These are phyloP conservation scores for Chrysopilus asiliformis DNA, from an alignment of 2,888 invertebrate species.

Conservation along the genomic window DNA sequence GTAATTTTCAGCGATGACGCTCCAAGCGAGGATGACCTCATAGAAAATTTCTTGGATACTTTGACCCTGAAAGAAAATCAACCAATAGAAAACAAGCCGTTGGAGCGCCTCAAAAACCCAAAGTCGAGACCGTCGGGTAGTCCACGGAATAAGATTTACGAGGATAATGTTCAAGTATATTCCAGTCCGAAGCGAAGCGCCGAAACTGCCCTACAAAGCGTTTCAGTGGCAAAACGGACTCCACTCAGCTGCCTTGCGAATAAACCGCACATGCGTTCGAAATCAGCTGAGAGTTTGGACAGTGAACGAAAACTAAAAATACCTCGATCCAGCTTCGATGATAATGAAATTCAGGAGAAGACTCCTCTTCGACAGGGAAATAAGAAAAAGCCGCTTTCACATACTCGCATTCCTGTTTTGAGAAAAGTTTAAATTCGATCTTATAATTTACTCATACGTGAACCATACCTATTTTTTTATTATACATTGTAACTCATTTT, in stretches of 20 bases:
- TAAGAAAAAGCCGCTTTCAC: too few species aligned
- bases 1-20: slow-evolving; percentile 7
- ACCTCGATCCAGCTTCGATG: slow-evolving; percentile 8
- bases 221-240: slow-evolving; percentile 8
- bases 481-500: too few species aligned
- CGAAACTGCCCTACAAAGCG: background rate
- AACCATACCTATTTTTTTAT: too few species aligned
- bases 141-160: slow-evolving; percentile 6
- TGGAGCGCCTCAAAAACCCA: slow-evolving; percentile 9
- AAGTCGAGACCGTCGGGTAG: background rate
- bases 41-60: slow-evolving; percentile 6
- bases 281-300: slow-evolving; percentile 9
- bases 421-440: too few species aligned
- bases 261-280: slow-evolving; percentile 10
- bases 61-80: background rate
- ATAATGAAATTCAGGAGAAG: slow-evolving; percentile 6
- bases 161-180: slow-evolving; percentile 7
- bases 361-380: too few species aligned
- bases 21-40: background rate
- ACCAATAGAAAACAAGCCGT: slow-evolving; percentile 7
- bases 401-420: too few species aligned
- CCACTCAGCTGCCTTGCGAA: slow-evolving; percentile 13
- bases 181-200: slow-evolving; percentile 6
- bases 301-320: slow-evolving; percentile 4
- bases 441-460: too few species aligned